phyloP scores from a whole-genome alignment of 2,113 vertebrate genomes.

The Salvator merianae region DNA sequence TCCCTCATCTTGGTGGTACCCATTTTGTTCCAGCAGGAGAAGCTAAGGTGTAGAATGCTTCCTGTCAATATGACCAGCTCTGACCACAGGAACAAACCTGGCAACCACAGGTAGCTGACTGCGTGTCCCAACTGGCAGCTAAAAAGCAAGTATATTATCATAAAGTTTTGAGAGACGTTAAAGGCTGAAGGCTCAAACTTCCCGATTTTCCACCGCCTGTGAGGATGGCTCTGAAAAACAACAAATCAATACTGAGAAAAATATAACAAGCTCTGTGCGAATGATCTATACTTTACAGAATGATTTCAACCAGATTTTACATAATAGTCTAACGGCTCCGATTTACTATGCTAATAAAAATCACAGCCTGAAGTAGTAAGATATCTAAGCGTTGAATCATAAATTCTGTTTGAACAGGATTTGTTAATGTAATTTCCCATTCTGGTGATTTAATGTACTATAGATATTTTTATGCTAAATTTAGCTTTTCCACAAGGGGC shows the following conservation, averaged over 20 bases:
- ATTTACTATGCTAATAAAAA: constrained; percentile 39
- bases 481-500: constrained; percentile 33
- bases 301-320: constrained; percentile 34
- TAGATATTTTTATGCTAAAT: constrained; percentile 33
- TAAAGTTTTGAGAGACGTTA: background rate
- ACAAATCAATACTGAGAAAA: background rate
- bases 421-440: constrained; percentile 34
- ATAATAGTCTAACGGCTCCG: background rate
- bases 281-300: constrained; percentile 19
- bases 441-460: constrained; percentile 44
- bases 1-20: too few species aligned
- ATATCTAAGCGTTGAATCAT: constrained; percentile 17
- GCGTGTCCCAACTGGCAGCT: too few species aligned
- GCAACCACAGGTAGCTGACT: too few species aligned
- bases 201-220: background rate
- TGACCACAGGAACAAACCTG: too few species aligned
- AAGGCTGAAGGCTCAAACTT: background rate
- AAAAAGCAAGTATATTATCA: too few species aligned
- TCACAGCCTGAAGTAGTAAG: constrained; percentile 27
- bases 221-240: constrained; percentile 26
- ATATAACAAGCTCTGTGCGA: constrained; percentile 18
- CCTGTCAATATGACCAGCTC: too few species aligned
- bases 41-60: too few species aligned
- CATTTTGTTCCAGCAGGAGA: too few species aligned
- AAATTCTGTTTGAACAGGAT: constrained; percentile 21